Evolutionary conservation across 2,113 vertebrate species (phyloP).

Genomic region (Semnornis frantzii): DNA sequence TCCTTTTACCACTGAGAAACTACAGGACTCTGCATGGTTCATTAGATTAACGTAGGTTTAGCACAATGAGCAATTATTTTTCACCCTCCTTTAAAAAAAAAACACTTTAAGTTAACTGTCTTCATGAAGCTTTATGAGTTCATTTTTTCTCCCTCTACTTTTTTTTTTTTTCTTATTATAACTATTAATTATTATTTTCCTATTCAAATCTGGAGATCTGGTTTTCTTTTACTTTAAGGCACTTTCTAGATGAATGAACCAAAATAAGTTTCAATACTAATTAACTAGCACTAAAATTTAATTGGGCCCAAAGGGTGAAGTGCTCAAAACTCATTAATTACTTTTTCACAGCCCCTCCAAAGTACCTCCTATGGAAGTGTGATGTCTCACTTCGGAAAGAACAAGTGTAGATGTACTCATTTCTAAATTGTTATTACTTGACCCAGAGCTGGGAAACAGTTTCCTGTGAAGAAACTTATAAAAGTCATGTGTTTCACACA

Average conservation of each 20-base stretch:
- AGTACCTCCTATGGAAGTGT: slow-evolving; percentile 22
- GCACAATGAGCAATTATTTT: slow-evolving; percentile 56
- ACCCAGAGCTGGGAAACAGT: neutral
- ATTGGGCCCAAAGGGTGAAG: slow-evolving; percentile 77
- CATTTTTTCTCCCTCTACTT: neutral
- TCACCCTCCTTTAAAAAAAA: slow-evolving; percentile 46
- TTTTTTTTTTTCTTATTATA: neutral
- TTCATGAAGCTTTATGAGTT: slow-evolving; percentile 28
- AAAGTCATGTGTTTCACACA: neutral
- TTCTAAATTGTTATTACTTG: neutral
- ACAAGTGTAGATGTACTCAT: neutral
- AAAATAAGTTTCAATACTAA: slow-evolving; percentile 75
- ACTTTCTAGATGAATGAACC: slow-evolving; percentile 60
- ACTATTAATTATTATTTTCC: slow-evolving; percentile 1
- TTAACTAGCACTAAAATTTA: slow-evolving; percentile 77
- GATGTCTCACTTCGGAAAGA: slow-evolving; percentile 10
- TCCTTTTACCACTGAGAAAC: slow-evolving; percentile 52
- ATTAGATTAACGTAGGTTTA: slow-evolving; percentile 59
- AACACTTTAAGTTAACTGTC: slow-evolving; percentile 38
- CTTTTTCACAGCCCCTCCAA: slow-evolving; percentile 44
- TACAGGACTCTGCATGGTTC: slow-evolving; percentile 39
- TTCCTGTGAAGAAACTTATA: neutral
- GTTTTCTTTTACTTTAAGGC: slow-evolving; percentile 40
- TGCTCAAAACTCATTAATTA: slow-evolving; percentile 75
- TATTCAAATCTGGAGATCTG: slow-evolving; percentile 37